A percentile compares a stretch with the other conserved stretches of the same genome.
These are phyloP conservation scores for Clarias pachynema DNA, from an alignment of 2,797 vertebrate genomes.

Conservation along the genomic window DNA sequence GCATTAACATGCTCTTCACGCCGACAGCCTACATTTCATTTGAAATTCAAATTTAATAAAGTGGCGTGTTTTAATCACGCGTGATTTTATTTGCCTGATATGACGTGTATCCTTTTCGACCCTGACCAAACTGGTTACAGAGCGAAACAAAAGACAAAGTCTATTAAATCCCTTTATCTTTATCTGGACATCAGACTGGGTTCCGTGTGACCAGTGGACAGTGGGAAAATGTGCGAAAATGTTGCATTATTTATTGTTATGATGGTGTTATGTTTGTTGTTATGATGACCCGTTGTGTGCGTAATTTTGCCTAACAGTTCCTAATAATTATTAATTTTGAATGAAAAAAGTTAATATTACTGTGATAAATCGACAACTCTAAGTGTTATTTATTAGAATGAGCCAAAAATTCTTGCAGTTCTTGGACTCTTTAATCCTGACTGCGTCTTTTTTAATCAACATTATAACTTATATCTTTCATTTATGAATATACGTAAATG, in stretches of 20 bases:
- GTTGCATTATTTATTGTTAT: not conserved
- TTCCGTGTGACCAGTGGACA: too few species aligned
- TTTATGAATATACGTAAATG: not conserved
- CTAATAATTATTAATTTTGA: too few species aligned
- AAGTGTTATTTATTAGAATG: not conserved
- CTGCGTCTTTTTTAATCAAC: not conserved
- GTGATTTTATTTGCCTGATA: constrained; percentile 91
- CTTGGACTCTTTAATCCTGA: not conserved
- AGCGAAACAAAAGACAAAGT: not conserved
- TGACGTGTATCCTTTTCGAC: constrained; percentile 47
- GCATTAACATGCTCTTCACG: constrained; percentile 69
- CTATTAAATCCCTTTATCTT: not conserved
- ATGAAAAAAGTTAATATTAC: not conserved
- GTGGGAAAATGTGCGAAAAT: not conserved
- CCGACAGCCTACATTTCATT: constrained; percentile 87
- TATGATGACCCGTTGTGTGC: not conserved
- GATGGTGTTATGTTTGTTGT: not conserved
- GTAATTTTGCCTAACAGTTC: too few species aligned
- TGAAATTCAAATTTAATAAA: constrained; percentile 98
- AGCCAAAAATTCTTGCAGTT: not conserved
- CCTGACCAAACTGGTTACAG: not conserved
- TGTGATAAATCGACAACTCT: not conserved
- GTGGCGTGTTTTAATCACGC: constrained; percentile 89
- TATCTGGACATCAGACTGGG: not conserved
- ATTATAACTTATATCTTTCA: not conserved